Evolutionary conservation across 2,113 vertebrate genomes (phyloP).

Genomic region (Urocolius indicus): DNA sequence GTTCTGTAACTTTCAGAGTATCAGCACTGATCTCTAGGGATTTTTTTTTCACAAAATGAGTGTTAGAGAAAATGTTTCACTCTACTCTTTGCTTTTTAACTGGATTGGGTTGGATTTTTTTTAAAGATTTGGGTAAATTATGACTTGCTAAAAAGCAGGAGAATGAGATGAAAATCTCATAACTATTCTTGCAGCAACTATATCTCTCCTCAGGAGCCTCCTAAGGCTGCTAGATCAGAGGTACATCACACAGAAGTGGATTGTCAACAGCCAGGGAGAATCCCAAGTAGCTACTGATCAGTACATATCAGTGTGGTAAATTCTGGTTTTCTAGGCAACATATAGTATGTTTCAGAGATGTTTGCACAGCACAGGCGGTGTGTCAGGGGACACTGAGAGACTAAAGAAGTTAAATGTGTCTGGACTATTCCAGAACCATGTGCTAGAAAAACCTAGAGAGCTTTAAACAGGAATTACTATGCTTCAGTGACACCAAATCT

Average conservation of each 20-base stretch:
- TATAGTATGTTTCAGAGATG: fast-evolving
- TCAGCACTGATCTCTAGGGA: neutral
- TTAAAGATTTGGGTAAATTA: neutral
- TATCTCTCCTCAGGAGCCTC: neutral
- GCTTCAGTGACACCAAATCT: neutral
- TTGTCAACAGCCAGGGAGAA: neutral
- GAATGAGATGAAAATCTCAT: neutral
- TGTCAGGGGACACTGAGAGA: neutral
- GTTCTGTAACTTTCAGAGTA: neutral
- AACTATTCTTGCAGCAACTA: neutral
- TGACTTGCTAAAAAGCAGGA: neutral
- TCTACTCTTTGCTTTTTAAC: neutral
- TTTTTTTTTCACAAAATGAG: neutral
- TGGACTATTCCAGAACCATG: neutral
- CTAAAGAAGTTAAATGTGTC: neutral
- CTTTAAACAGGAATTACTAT: neutral
- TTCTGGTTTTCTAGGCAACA: neutral
- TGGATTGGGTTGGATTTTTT: neutral
- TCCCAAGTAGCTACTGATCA: neutral
- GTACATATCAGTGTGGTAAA: fast-evolving
- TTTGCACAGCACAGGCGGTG: neutral
- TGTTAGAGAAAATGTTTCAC: neutral
- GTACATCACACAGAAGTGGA: neutral
- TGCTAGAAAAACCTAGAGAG: neutral
- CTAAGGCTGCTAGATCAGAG: neutral